A percentile compares a stretch with the other conserved stretches of the same genome.
phyloP scores from a whole-genome alignment of 2,113 vertebrate species.

The Thinocorus orbignyianus region DNA sequence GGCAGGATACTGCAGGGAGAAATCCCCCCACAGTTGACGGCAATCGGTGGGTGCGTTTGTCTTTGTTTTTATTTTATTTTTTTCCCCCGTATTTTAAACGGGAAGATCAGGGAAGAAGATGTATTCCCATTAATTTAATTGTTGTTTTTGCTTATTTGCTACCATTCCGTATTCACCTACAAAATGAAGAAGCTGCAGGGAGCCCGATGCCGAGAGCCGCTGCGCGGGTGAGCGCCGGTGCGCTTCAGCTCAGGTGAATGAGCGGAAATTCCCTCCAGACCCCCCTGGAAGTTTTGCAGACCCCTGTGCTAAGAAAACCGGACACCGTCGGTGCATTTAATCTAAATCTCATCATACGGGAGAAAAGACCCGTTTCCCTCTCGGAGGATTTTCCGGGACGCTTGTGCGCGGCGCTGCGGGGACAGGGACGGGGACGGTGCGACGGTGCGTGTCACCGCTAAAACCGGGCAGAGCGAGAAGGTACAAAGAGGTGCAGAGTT shows the following conservation, averaged over 20 bases:
- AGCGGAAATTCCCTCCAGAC: not conserved
- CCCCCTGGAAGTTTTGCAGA: not conserved
- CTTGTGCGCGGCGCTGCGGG: not conserved
- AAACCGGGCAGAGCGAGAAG: not conserved
- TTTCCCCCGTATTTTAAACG: not conserved
- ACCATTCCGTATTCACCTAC: not conserved
- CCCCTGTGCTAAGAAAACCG: not conserved
- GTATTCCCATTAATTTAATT: accelerated
- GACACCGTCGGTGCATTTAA: not conserved
- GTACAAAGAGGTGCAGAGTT: not conserved
- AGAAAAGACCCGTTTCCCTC: not conserved
- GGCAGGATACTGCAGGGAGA: not conserved
- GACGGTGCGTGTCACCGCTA: not conserved
- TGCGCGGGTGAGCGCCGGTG: not conserved
- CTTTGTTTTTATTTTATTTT: not conserved
- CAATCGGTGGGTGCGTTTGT: not conserved
- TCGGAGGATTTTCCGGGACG: not conserved
- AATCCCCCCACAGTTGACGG: not conserved
- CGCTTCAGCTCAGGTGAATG: accelerated
- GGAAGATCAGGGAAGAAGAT: not conserved
- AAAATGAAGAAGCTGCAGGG: accelerated
- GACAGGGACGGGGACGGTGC: not conserved
- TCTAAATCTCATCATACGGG: not conserved
- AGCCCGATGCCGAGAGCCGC: not conserved
- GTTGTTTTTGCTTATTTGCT: not conserved